Evolutionary conservation across 2,888 invertebrate species (phyloP), one percentile per base, ranked within the genome.

Genomic region (Oscheius sp.): DNA sequence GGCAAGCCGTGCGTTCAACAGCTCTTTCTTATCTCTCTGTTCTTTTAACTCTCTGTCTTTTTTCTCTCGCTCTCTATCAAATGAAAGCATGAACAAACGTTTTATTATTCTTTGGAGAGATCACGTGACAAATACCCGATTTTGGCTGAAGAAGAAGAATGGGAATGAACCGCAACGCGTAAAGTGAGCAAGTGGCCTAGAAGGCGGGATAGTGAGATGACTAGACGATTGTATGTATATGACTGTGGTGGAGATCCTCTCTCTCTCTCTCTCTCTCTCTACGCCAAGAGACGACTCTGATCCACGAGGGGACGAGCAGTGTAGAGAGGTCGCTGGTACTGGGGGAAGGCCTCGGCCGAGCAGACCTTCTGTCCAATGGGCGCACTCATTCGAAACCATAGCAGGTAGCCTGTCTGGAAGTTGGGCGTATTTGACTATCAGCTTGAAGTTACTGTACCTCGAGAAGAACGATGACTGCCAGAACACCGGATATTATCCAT

Each of bases 261-360:
- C 21, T 21, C 21, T 21, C 21, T 21, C 21, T 70, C 21, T 21
- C 21, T 21, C 21, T 21, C 21, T 21, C 21, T 21, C 21, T 70
- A 70, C n/a, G 70, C 70, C 35, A 70, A 47, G 29, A 70, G 51
- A 32, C 70, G 58, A 42, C 42, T 42, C 58, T 70, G 59, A 42
- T 73, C 65, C 21, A 73, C n/a, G n/a, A 73, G 51, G 1, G 73
- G 73, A 3, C 73, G 51, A 37, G 73, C 73, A 10, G 65, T 73
- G 32, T 65, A 73, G 9, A 73, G 42, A 10, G 73, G 73, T 47
- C 73, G 50, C 42, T 65, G 70, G 3, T 37, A 59, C 13, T 35
- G 42, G 2, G 68, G 55, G 9, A 55, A 55, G n/a, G 35, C 33
- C 2, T 37, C 68, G n/a, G 68, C 68, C 5, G 63, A 63, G 33